Percentiles rank a stretch among this genome's conserved stretches.
phyloP scores from a whole-genome alignment of 2,888 invertebrate genomes.

The Bruchidius siliquastri region DNA sequence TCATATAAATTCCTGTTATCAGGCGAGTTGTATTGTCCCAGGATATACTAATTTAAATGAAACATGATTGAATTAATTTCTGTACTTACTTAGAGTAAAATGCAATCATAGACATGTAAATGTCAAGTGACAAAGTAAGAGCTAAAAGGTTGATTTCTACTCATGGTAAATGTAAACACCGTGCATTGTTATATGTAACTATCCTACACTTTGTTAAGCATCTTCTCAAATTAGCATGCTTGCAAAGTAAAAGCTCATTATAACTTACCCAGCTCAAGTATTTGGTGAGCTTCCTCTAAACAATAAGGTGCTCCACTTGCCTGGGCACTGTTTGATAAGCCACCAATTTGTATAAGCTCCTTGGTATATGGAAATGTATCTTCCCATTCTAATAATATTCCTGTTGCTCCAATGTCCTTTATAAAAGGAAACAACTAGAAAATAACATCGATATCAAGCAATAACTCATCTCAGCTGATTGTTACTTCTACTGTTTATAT shows the following conservation, averaged over 20 bases:
- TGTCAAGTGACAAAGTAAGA: too few relatives aligned
- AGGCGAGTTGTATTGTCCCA: too few relatives aligned
- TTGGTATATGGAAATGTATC: slow-evolving; percentile 80
- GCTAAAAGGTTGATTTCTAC: too few relatives aligned
- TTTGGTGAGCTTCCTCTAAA: slow-evolving; percentile 59
- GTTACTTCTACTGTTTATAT: not conserved
- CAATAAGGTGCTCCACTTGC: slow-evolving; percentile 61
- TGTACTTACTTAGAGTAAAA: too few relatives aligned
- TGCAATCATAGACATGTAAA: too few relatives aligned
- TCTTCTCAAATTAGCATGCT: too few relatives aligned
- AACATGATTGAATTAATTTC: too few relatives aligned
- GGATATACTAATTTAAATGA: too few relatives aligned
- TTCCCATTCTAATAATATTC: slow-evolving; percentile 82
- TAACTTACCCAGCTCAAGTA: slow-evolving; percentile 54
- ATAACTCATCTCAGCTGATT: not conserved
- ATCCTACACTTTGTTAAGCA: not conserved
- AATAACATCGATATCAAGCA: slow-evolving; percentile 9
- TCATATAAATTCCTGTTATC: too few relatives aligned
- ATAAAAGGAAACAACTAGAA: slow-evolving; percentile 58
- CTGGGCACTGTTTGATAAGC: slow-evolving; percentile 48
- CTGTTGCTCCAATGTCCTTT: slow-evolving; percentile 70
- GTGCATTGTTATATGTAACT: too few relatives aligned
- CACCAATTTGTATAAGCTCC: slow-evolving; percentile 57
- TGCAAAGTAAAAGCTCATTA: not conserved
- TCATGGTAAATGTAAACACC: too few relatives aligned